Percentiles rank a stretch among this genome's conserved stretches.
These are phyloP conservation scores for Torymus auratus DNA, from an alignment of 2,888 invertebrate genomes.

Conservation along the genomic window DNA sequence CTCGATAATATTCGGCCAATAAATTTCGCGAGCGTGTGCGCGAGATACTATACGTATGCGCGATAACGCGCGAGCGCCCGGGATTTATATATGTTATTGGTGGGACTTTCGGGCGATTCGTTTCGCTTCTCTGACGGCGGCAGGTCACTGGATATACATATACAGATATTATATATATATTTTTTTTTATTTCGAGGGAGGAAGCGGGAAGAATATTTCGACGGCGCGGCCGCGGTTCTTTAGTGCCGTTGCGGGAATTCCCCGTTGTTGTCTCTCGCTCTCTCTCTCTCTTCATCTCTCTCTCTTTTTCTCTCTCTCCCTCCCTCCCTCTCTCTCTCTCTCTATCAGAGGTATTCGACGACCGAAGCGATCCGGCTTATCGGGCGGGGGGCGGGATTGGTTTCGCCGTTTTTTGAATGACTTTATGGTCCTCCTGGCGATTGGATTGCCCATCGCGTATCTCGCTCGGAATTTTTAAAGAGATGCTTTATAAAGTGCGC, in stretches of 20 bases:
- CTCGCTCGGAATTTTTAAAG: too few species aligned
- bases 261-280: too few species aligned
- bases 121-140: slow-evolving; percentile 41
- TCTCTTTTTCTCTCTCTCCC: too few species aligned
- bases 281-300: too few species aligned
- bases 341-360: neutral
- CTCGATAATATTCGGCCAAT: slow-evolving; percentile 75
- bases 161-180: neutral
- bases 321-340: too few species aligned
- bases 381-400: neutral
- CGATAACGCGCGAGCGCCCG: slow-evolving; percentile 59
- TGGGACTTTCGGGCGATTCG: slow-evolving; percentile 63
- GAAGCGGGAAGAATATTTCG: neutral
- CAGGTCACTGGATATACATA: slow-evolving; percentile 1
- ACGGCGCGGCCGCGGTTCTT: slow-evolving; percentile 3
- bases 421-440: slow-evolving; percentile 32
- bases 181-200: slow-evolving; percentile 2
- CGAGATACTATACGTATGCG: neutral
- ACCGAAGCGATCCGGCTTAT: slow-evolving; percentile 22
- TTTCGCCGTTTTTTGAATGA: slow-evolving; percentile 24
- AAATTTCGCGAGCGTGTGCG: slow-evolving; percentile 66
- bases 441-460: neutral
- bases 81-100: slow-evolving; percentile 42
- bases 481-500: too few species aligned
- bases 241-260: slow-evolving; percentile 49